These are phyloP conservation scores for Alviniconcha marisindica DNA, from an alignment of 1,140 invertebrate species.

Conservation along the genomic window DNA sequence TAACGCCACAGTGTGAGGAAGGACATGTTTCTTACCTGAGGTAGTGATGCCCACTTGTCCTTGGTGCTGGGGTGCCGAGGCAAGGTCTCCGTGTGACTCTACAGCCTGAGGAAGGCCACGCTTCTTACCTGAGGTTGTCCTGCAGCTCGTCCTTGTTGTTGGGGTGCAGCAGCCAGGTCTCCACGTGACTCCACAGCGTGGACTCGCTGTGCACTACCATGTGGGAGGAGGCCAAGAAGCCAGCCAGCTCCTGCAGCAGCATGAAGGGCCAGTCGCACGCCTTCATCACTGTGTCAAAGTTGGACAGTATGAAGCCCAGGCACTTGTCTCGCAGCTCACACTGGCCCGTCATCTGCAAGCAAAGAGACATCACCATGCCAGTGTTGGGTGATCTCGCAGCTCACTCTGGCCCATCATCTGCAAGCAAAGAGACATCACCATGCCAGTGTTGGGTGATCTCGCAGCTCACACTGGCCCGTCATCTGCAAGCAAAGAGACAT, in stretches of 20 bases:
- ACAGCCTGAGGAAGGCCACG: neutral
- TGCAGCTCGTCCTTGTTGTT: conserved; percentile 50
- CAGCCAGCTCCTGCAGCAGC: conserved; percentile 58
- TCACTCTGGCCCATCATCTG: too few relatives aligned
- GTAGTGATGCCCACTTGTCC: too few relatives aligned
- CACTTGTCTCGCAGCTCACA: conserved; percentile 64
- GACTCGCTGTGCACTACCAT: conserved; percentile 68
- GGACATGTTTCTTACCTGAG: too few relatives aligned
- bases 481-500: too few relatives aligned
- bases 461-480: too few relatives aligned
- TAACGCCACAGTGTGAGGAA: conserved; percentile 64
- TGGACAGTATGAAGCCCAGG: conserved; percentile 69
- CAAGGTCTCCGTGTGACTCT: too few relatives aligned
- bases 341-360: conserved; percentile 57
- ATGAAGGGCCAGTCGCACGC: conserved; percentile 68
- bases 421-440: too few relatives aligned
- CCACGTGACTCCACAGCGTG: conserved; percentile 61
- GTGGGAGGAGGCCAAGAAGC: conserved; percentile 69
- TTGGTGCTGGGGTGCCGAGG: too few relatives aligned
- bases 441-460: too few relatives aligned
- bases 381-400: too few relatives aligned
- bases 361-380: too few relatives aligned
- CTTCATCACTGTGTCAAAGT: conserved; percentile 69
- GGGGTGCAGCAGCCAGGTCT: conserved; percentile 65
- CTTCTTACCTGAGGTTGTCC: conserved; percentile 60